These are phyloP conservation scores for Ernsta delagoae DNA, from an alignment of 2,888 invertebrate genomes.

Conservation along the genomic window DNA sequence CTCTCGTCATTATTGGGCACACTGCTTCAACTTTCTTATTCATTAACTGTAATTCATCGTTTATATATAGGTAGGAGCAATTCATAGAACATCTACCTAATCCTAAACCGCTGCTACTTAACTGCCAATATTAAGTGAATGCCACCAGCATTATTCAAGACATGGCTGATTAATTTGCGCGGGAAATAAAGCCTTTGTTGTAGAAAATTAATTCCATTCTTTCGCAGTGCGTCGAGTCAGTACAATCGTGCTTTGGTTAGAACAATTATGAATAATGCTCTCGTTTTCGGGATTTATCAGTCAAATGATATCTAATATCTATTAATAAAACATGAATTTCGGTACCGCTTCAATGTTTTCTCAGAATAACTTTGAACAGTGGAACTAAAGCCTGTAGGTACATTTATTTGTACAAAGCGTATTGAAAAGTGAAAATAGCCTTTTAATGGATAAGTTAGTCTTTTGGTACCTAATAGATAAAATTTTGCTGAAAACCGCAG, in stretches of 20 bases:
- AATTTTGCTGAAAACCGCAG: no score
- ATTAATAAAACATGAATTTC: background rate
- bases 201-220: constrained; percentile 16
- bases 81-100: background rate
- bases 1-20: no score
- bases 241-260: background rate
- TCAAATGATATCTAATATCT: background rate
- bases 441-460: no score
- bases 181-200: constrained; percentile 34
- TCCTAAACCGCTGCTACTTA: constrained; percentile 10
- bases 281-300: background rate
- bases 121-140: constrained; percentile 28
- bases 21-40: no score
- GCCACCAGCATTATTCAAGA: constrained; percentile 24
- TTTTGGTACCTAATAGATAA: no score
- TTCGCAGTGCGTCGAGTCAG: background rate
- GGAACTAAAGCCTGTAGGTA: background rate
- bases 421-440: no score
- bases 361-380: background rate
- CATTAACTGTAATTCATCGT: no score
- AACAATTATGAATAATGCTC: background rate
- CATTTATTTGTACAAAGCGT: no score
- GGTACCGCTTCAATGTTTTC: background rate
- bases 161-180: constrained; percentile 22
- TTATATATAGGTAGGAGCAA: background rate